Evolutionary conservation across 2,797 vertebrate species (phyloP), one percentile per base, ranked within the genome.

Genomic region (Enteromius mattozi): DNA sequence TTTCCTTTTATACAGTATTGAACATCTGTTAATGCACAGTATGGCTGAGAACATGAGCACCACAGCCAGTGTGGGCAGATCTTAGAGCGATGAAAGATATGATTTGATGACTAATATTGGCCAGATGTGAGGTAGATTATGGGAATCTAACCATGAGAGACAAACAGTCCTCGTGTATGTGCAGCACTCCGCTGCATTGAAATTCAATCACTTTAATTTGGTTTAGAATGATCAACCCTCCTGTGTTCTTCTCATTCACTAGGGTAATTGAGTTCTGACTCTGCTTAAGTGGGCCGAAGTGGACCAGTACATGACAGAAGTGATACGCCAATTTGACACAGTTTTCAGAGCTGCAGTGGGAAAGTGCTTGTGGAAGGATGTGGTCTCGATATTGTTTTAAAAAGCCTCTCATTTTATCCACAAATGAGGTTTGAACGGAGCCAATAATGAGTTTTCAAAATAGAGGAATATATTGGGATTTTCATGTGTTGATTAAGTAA

Each of bases 201-300:
- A 83, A 83, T 65, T 83, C 72, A 83, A 83, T 83, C 72, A 30
- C 81, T 83, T 77, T 83, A 83, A 83, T 83, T 68, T 42, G 45
- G 61, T 76, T 77, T 30, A 30, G 33, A 56, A 33, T 42, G 59
- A 76, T 83, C n/a, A 83, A 14, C 71, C 72, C 61, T 77, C n/a
- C 16, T 19, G 24, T 75, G 72, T 75, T 75, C 71, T 61, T 54
- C 61, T 83, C 72, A 66, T 54, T 83, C 33, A 51, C 59, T 66
- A 54, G 35, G 45, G 63, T 45, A 83, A 83, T 78, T 78, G 82
- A 83, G 74, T 83, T 83, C 74, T 21, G 82, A 83, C 74, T 77
- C 61, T 56, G 17, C 72, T 59, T 68, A 68, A 68, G 82, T 69
- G 74, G 65, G 33, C 45, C 2, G 47, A 69, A 80, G 78, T 69